Percentiles rank a stretch among this genome's conserved stretches.
Evolutionary conservation across 2,113 vertebrate species (phyloP).

Genomic region (Argyrosomus japonicus): DNA sequence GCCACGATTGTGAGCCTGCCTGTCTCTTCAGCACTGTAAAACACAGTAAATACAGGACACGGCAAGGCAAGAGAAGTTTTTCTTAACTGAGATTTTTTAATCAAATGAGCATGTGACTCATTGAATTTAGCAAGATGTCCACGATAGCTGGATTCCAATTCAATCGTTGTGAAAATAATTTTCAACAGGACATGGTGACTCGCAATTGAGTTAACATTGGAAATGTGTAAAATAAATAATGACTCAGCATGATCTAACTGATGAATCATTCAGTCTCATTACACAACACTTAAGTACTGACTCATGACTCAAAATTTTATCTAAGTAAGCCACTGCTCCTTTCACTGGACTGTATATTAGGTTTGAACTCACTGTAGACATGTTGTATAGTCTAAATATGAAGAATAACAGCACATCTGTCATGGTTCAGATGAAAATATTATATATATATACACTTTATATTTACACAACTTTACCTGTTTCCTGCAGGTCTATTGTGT

Average conservation of each 20-base stretch:
- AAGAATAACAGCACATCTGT: neutral
- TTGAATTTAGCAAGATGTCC: neutral
- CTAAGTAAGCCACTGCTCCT: neutral
- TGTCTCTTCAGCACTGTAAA: neutral
- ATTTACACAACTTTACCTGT: no score
- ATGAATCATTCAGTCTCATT: constrained; percentile 42
- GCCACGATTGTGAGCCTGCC: neutral
- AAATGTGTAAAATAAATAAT: constrained; percentile 27
- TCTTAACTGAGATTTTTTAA: neutral
- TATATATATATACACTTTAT: no score
- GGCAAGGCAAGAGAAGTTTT: neutral
- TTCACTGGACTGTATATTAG: neutral
- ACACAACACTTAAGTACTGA: neutral
- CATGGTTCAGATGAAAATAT: no score
- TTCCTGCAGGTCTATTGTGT: no score
- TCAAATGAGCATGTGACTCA: neutral
- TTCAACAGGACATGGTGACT: neutral
- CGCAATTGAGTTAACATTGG: neutral
- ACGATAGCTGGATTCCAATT: neutral
- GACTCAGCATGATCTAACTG: neutral
- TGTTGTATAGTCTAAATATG: neutral
- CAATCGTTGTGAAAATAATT: no score
- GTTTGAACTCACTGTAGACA: neutral
- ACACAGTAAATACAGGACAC: neutral
- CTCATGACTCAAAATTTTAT: neutral